These are phyloP conservation scores for Xestia xanthographa DNA, from an alignment of 2,888 invertebrate genomes.

Conservation along the genomic window DNA sequence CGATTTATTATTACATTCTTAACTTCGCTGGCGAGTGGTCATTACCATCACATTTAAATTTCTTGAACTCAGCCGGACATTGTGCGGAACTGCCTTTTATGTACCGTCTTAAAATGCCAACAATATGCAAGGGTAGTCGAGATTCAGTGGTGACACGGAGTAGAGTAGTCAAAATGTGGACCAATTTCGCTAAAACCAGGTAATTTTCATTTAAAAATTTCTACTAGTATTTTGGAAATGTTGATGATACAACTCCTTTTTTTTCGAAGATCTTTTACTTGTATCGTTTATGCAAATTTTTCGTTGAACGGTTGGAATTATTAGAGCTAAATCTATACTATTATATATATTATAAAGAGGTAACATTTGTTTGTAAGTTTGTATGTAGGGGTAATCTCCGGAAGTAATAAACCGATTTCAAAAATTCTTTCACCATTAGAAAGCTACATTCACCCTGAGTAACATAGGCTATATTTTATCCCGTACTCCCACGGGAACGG, in stretches of 20 bases:
- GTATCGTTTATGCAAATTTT: background rate
- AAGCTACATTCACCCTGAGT: no score
- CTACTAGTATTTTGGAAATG: background rate
- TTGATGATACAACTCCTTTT: background rate
- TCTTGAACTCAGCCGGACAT: constrained; percentile 82
- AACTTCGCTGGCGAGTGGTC: constrained; percentile 83
- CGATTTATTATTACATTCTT: constrained; percentile 84
- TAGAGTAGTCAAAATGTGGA: constrained; percentile 86
- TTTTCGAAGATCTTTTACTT: background rate
- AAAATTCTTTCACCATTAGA: no score
- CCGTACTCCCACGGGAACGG: no score
- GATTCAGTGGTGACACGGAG: constrained; percentile 81
- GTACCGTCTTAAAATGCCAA: constrained; percentile 76
- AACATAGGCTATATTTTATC: no score
- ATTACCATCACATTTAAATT: constrained; percentile 74
- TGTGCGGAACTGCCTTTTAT: constrained; percentile 84
- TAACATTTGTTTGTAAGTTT: no score
- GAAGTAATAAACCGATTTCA: no score
- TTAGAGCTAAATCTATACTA: background rate
- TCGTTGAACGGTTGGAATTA: background rate
- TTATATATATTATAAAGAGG: no score
- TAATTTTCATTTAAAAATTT: constrained; percentile 62
- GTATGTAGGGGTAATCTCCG: no score
- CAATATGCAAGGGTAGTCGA: constrained; percentile 79
- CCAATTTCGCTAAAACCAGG: constrained; percentile 89